Percentiles rank a stretch among this genome's conserved stretches.
These are phyloP conservation scores for Caretta caretta DNA, from an alignment of 2,113 vertebrate genomes.

Conservation along the genomic window DNA sequence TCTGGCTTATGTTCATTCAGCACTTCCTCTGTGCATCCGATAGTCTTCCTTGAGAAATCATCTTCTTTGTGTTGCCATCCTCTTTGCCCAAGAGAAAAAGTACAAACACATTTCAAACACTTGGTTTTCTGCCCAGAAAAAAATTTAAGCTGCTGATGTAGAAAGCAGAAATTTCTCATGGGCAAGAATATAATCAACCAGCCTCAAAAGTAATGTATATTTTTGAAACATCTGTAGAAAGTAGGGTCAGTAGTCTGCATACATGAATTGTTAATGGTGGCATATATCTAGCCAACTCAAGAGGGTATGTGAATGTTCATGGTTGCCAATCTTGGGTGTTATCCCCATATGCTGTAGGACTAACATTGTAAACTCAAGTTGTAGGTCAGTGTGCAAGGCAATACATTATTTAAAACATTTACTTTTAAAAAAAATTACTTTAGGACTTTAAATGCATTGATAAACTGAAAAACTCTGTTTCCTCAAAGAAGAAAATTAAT, in stretches of 20 bases:
- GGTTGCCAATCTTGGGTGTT: neutral
- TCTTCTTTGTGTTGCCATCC: neutral
- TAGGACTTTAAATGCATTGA: neutral
- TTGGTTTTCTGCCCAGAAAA: neutral
- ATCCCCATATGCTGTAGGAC: neutral
- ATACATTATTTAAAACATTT: neutral
- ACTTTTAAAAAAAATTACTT: neutral
- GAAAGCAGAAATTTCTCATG: neutral
- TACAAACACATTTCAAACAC: neutral
- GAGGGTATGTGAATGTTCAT: neutral
- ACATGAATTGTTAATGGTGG: neutral
- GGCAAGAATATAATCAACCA: constrained; percentile 5
- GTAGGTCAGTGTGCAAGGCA: neutral
- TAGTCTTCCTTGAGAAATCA: too few relatives aligned
- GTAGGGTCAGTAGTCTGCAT: neutral
- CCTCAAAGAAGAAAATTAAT: neutral
- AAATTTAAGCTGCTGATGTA: neutral
- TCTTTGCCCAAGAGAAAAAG: neutral
- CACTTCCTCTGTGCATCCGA: neutral
- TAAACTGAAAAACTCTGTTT: neutral
- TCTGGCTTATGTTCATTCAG: neutral
- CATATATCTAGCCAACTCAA: rapidly evolving
- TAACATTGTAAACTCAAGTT: neutral
- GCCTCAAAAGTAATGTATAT: neutral
- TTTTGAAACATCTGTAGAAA: neutral